Conservation (phyloP, 2,888 invertebrate genomes). For the Callinectes sapidus region DNA sequence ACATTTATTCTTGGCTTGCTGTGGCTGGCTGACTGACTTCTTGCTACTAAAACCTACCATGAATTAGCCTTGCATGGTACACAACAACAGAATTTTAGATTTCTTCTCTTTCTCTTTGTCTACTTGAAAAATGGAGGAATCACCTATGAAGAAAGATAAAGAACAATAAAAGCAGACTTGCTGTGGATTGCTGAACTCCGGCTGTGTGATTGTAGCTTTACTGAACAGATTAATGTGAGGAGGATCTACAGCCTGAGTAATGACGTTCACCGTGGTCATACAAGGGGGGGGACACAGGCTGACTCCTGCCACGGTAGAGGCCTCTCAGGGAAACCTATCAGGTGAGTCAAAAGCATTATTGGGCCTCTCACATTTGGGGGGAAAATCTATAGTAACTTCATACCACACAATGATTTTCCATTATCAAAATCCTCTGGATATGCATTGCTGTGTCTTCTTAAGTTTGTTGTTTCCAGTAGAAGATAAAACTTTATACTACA, state of each 20-base stretch:
- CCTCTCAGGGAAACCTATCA: neutral
- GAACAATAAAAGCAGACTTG: neutral
- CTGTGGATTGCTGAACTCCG: neutral
- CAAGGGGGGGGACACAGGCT: neutral
- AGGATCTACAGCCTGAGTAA: neutral
- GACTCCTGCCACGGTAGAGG: constrained; percentile 1
- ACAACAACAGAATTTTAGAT: neutral
- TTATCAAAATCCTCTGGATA: neutral
- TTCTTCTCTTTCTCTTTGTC: neutral
- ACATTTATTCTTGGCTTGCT: neutral
- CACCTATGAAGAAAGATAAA: neutral
- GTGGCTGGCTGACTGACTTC: constrained; percentile 7
- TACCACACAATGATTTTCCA: neutral
- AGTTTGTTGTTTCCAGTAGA: neutral
- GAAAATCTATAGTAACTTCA: neutral
- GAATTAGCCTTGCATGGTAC: neutral
- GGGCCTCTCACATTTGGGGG: neutral
- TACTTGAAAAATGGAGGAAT: neutral
- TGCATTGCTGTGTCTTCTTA: neutral
- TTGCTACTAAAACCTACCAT: neutral
- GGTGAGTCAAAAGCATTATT: neutral
- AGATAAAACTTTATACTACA: neutral
- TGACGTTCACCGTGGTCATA: neutral
- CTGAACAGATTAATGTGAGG: neutral
- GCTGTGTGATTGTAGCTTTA: neutral